Percentiles rank a stretch among this genome's conserved stretches.
These are phyloP conservation scores for Saccostrea glomerata DNA, from an alignment of 1,140 invertebrate genomes.

Conservation along the genomic window DNA sequence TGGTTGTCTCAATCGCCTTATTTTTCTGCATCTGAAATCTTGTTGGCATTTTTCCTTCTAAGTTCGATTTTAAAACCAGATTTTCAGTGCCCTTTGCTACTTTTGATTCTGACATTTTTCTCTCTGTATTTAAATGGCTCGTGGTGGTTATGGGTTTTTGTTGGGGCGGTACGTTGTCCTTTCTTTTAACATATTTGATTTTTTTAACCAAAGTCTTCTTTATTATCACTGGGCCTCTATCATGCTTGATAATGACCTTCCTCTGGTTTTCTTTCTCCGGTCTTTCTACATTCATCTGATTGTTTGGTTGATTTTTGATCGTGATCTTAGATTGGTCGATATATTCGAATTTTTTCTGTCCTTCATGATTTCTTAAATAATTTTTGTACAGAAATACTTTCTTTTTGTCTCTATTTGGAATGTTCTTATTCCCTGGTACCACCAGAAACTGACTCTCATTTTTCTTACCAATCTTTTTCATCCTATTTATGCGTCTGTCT, in stretches of 20 bases:
- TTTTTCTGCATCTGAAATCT: no score
- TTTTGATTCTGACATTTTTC: not conserved
- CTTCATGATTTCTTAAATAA: not conserved
- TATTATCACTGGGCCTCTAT: not conserved
- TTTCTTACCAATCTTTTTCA: not conserved
- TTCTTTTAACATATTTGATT: slow-evolving; percentile 10
- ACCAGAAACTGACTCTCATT: not conserved
- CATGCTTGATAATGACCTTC: slow-evolving; percentile 4
- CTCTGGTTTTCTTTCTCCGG: not conserved
- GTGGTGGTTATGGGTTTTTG: not conserved
- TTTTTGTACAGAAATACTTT: not conserved
- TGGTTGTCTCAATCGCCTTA: no score
- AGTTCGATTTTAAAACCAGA: no score
- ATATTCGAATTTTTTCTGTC: not conserved
- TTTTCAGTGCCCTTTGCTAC: no score
- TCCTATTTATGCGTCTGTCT: not conserved
- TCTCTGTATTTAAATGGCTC: not conserved
- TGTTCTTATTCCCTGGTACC: not conserved
- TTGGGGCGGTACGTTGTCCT: not conserved
- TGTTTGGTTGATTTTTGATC: not conserved
- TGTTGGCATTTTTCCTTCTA: no score
- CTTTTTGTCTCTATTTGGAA: not conserved
- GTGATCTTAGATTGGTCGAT: not conserved
- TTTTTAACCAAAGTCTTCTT: slow-evolving; percentile 10
- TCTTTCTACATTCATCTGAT: not conserved